These are phyloP conservation scores for Hypercompe scribonia DNA, from an alignment of 2,888 invertebrate genomes.

Conservation along the genomic window DNA sequence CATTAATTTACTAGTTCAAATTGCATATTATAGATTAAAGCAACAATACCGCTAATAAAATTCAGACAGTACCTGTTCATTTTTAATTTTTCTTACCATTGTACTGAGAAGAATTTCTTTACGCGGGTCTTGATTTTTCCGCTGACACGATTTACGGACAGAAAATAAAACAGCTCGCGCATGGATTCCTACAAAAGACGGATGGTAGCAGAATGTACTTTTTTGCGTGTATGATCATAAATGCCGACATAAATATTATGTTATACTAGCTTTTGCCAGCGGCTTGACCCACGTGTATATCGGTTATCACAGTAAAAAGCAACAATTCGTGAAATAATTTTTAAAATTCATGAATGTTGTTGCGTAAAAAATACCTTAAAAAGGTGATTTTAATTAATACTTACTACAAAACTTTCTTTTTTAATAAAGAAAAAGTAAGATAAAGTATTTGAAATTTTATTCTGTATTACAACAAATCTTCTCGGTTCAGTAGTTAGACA, in stretches of 20 bases:
- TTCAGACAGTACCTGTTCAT: background rate
- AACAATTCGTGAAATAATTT: no score
- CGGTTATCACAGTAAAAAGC: no score
- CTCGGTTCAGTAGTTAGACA: slow-evolving; percentile 23
- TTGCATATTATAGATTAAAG: background rate
- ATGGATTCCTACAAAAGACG: slow-evolving; percentile 73
- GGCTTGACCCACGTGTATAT: no score
- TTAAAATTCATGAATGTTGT: no score
- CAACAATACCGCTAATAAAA: background rate
- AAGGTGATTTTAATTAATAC: background rate
- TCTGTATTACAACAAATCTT: slow-evolving; percentile 12
- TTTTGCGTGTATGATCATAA: background rate
- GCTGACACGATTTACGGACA: slow-evolving; percentile 79
- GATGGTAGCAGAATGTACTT: slow-evolving; percentile 12
- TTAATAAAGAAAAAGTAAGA: background rate
- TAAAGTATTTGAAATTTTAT: background rate
- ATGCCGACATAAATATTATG: background rate
- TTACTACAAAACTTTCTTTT: background rate
- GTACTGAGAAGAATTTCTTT: slow-evolving; percentile 79
- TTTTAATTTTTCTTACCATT: slow-evolving; percentile 66
- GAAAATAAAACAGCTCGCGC: slow-evolving; percentile 80
- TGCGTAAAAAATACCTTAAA: no score
- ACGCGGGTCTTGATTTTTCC: slow-evolving; percentile 78
- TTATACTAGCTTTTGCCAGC: no score
- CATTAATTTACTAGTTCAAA: background rate